phyloP scores from a whole-genome alignment of 1,140 invertebrate genomes.

The Ceratina calcarata region DNA sequence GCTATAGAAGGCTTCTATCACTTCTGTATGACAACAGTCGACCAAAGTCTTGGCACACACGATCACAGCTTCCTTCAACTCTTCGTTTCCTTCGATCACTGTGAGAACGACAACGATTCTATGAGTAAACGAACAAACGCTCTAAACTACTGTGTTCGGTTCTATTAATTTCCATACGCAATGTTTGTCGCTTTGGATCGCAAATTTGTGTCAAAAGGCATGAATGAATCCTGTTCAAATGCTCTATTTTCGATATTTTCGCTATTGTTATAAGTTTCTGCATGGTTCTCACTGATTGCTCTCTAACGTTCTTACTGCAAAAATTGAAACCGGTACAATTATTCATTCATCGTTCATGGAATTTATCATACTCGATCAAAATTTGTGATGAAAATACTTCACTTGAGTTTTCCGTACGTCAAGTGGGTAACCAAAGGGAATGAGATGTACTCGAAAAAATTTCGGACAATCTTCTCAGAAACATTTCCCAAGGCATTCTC shows the following conservation, averaged over 20 bases:
- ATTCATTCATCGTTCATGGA: background rate
- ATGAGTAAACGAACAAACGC: constrained; percentile 24
- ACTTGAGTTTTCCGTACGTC: constrained; percentile 76
- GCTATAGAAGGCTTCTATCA: constrained; percentile 79
- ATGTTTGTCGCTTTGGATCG: constrained; percentile 75
- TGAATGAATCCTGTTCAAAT: constrained; percentile 80
- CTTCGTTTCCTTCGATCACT: constrained; percentile 81
- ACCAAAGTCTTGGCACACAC: constrained; percentile 80
- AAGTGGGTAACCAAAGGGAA: constrained; percentile 80
- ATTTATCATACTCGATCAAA: too few species aligned
- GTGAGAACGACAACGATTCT: constrained; percentile 63
- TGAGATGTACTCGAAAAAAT: constrained; percentile 80
- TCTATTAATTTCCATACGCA: constrained; percentile 73
- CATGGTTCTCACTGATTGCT: constrained; percentile 77
- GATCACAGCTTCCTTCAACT: constrained; percentile 82
- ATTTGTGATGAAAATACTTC: constrained; percentile 72
- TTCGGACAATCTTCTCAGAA: constrained; percentile 76
- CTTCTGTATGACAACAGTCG: constrained; percentile 74
- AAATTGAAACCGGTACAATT: constrained; percentile 44
- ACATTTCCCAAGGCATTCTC: constrained; percentile 66
- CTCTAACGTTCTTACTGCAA: constrained; percentile 75
- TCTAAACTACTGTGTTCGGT: constrained; percentile 21
- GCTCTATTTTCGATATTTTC: constrained; percentile 75
- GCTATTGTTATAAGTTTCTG: constrained; percentile 75
- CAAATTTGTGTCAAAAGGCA: constrained; percentile 79